Evolutionary conservation across 1,140 invertebrate species (phyloP), one percentile per base, ranked within the genome.

Genomic region (Andrena cerasifolii): DNA sequence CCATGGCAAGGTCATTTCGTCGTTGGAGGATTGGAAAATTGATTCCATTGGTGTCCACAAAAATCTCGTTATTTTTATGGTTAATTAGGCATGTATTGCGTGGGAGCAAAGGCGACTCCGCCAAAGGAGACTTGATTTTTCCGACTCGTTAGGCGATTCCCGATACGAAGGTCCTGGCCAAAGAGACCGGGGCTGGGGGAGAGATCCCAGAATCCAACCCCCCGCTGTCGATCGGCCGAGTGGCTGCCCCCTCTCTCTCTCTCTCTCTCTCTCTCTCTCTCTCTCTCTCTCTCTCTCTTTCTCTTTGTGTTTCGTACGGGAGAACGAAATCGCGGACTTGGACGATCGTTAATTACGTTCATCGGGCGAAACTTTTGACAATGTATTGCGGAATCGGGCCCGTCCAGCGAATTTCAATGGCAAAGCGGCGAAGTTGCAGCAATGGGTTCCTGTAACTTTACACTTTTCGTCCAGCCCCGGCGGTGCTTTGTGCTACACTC

Each of bases 21-120:
- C 47, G 62, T 16, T 26, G 21, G 21, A 14, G 36, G 36, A 71
- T 21, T 14, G 58, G 33, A 33, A 78, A 87, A 87, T 87, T 71
- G 82, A 88, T 89, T 79, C 61, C 36, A 16, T 18, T 63, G 51
- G 36, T 71, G 78, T 79, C 85, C 85, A 62, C 86, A 86, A 86
- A 89, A 91, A 89, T 91, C 88, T 91, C 89, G 85, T 92, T 92
- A 92, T 90, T 91, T 92, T 92, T 91, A 90, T 91, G 88, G 88
- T 91, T 92, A 92, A 92, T 92, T 92, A 91, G 80, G 87, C 83
- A 79, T 66, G 74, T 67, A 85, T 78, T 83, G 43, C 80, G 73
- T 47, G 53, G 51, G 71, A 54, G 78, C 81, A 82, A 85, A 82
- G 78, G 79, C 62, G 67, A 36, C 21, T 58, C 54, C 61, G 65